Evolutionary conservation across 2,113 vertebrate genomes (phyloP).

Genomic region (Pyxicephalus adspersus): DNA sequence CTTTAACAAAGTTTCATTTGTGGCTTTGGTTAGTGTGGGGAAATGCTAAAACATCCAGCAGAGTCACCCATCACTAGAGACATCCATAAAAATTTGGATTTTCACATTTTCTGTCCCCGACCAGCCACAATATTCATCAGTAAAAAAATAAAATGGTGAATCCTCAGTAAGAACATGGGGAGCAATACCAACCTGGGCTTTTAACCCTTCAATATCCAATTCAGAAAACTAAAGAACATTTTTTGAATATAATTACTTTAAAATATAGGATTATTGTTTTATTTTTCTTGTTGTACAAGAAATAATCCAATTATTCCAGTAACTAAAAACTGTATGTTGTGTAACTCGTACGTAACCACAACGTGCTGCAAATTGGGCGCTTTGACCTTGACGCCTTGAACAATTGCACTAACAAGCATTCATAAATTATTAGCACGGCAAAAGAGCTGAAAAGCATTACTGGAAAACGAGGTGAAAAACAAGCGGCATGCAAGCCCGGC

Average conservation of each 20-base stretch:
- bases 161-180: not conserved
- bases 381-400: slow-evolving; percentile 6
- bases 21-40: too few species aligned
- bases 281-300: not conserved
- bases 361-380: not conserved
- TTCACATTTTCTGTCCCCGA: too few species aligned
- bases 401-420: not conserved
- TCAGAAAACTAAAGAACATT: too few species aligned
- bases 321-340: not conserved
- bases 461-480: slow-evolving; percentile 1
- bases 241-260: too few species aligned
- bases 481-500: not conserved
- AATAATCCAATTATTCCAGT: not conserved
- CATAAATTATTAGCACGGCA: not conserved
- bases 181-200: not conserved
- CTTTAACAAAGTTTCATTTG: too few species aligned
- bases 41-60: too few species aligned
- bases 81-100: too few species aligned
- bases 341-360: not conserved
- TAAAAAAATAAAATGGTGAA: too few species aligned
- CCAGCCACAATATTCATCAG: too few species aligned
- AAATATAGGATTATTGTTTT: too few species aligned
- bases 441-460: not conserved
- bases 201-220: too few species aligned
- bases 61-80: too few species aligned